Percentiles rank a stretch among this genome's conserved stretches.
Evolutionary conservation across 2,888 invertebrate species (phyloP).

Genomic region (Thyatira batis): DNA sequence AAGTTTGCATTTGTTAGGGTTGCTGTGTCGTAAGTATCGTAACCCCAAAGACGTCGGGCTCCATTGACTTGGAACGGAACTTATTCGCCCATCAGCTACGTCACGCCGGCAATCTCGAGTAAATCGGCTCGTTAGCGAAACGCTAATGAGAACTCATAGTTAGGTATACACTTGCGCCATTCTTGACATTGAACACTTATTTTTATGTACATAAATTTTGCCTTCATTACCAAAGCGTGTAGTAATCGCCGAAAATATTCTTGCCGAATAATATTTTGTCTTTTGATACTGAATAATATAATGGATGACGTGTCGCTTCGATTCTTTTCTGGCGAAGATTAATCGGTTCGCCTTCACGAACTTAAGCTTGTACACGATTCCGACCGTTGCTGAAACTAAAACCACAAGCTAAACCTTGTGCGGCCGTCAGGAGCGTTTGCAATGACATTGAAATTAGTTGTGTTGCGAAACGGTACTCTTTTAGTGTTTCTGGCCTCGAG

Average conservation of each 20-base stretch:
- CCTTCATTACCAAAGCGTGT: neutral
- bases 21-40: conserved; percentile 31
- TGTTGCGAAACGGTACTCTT: conserved; percentile 78
- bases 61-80: conserved; percentile 33
- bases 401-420: conserved; percentile 30
- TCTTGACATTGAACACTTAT: conserved; percentile 42
- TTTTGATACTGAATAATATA: conserved; percentile 16
- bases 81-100: conserved; percentile 24
- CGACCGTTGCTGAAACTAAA: neutral
- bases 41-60: conserved; percentile 12
- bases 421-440: conserved; percentile 54
- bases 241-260: neutral
- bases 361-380: neutral
- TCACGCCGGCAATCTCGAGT: conserved; percentile 15
- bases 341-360: neutral
- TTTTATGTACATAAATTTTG: conserved; percentile 14
- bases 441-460: conserved; percentile 75
- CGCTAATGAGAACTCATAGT: conserved; percentile 33
- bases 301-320: conserved; percentile 3
- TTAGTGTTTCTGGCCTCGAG: conserved; percentile 71
- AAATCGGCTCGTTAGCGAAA: conserved; percentile 31
- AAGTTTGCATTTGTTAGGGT: conserved; percentile 29
- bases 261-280: neutral
- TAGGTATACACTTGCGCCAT: conserved; percentile 37
- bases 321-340: neutral